phyloP scores from a whole-genome alignment of 2,888 invertebrate genomes.

The Acleris literana region DNA sequence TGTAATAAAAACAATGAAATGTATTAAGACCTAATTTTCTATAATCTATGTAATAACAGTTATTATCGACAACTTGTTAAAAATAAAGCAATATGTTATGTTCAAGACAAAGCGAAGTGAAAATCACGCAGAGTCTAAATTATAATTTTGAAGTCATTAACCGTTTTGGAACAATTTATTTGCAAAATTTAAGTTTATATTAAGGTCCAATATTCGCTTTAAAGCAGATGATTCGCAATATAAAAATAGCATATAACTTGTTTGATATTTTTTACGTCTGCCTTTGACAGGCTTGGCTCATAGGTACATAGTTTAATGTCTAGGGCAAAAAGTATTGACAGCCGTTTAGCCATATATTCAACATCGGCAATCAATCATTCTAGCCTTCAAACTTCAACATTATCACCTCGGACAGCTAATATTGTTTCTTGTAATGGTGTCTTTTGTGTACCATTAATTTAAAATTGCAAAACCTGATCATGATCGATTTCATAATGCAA shows the following conservation, averaged over 20 bases:
- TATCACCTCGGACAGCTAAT: constrained; percentile 31
- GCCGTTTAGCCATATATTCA: constrained; percentile 42
- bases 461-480: not conserved
- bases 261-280: no score
- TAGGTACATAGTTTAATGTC: not conserved
- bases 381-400: constrained; percentile 29
- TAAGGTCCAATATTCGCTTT: no score
- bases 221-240: no score
- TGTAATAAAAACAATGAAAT: constrained; percentile 29
- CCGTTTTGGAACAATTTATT: no score
- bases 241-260: no score
- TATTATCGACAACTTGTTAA: constrained; percentile 26
- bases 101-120: not conserved
- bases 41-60: constrained; percentile 30
- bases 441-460: constrained; percentile 21
- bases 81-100: constrained; percentile 14
- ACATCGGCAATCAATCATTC: constrained; percentile 48
- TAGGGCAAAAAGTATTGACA: constrained; percentile 39
- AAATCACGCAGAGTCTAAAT: not conserved
- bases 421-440: constrained; percentile 26
- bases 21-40: constrained; percentile 33
- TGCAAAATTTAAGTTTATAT: no score
- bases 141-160: not conserved
- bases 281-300: not conserved
- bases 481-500: not conserved